Base-by-base conservation (phyloP, 2,888 invertebrate genomes). In the Polydrusus pterygomalis region DNA sequence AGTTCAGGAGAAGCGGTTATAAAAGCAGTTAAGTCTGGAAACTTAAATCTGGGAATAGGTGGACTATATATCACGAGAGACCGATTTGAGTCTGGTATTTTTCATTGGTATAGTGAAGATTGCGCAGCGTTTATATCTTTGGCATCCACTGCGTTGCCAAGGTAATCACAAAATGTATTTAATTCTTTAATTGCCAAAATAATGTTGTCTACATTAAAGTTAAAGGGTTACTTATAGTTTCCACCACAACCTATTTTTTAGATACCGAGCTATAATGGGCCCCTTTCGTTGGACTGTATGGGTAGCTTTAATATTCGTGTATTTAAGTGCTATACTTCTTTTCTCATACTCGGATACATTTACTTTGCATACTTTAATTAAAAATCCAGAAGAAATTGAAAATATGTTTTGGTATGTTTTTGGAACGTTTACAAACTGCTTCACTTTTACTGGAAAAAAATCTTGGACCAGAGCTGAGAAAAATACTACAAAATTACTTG, bases 321-420 rank as follows among this genome's bases (percentile, higher is more conserved):
- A 95, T 82, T 86, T 95, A 34, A 89, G 94, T 0, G 94, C 91
- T 7, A 93, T 95, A 80, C 91, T 95, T 80, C 94, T 95, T 0
- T 88, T 95, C 64, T 91, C 93, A 0, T 94, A 93, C 83, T 94
- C 93, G 0, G 93, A 94, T 82, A 92, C 93, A 80, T 90, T 92
- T 74, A 91, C 93, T 0, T 84, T 94, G 17, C 89, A 87, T 9
- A 92, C 93, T 83, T 87, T 95, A 38, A 81, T 94, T 34, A 89
- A 92, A 49, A 91, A 92, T 80, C 93, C 93, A 74, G 92, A 92
- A 64, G 93, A 94, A 88, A 88, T 95, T 45, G 94, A 94, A 86
- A 93, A 94, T 81, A 95, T 95, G 94, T 95, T 95, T 85, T 95
- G 95, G 95, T 95, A 94, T 83, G 94, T 95, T 70, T 95, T 95